Conservation (phyloP, 2,113 vertebrate species). For the Leiothrix lutea region DNA sequence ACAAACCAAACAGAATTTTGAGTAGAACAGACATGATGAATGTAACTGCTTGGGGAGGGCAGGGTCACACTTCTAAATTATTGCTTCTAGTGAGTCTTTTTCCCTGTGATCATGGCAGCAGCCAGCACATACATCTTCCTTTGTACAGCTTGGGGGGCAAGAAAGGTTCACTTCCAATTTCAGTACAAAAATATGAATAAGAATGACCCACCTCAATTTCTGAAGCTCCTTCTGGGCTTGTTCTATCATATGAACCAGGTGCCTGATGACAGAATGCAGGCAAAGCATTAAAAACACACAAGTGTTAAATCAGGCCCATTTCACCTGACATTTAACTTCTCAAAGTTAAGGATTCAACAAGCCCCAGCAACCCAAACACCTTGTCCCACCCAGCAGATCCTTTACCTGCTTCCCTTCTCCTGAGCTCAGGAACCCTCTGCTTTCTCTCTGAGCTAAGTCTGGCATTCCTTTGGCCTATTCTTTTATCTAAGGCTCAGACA, state of each 20-base stretch:
- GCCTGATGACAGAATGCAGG: conserved; percentile 72
- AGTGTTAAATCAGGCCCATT: background rate
- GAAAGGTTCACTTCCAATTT: background rate
- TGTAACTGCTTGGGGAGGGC: background rate
- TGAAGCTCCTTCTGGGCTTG: conserved; percentile 96
- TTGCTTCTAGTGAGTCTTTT: background rate
- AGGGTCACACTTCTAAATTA: background rate
- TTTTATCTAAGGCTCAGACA: background rate
- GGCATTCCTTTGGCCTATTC: background rate
- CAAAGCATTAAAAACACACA: background rate
- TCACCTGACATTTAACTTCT: background rate
- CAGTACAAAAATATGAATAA: background rate
- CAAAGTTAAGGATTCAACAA: background rate
- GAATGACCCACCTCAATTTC: conserved; percentile 84
- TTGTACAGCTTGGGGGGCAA: rapidly evolving
- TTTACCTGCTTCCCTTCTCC: background rate
- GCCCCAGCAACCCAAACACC: background rate
- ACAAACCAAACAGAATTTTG: background rate
- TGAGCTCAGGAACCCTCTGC: background rate
- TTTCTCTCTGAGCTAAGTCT: background rate
- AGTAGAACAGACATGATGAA: background rate
- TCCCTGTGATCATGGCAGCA: background rate
- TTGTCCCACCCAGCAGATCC: background rate
- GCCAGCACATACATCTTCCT: background rate
- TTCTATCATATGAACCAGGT: conserved; percentile 95